phyloP scores from a whole-genome alignment of 2,888 invertebrate species.

The Malthinus seriepunctatus region DNA sequence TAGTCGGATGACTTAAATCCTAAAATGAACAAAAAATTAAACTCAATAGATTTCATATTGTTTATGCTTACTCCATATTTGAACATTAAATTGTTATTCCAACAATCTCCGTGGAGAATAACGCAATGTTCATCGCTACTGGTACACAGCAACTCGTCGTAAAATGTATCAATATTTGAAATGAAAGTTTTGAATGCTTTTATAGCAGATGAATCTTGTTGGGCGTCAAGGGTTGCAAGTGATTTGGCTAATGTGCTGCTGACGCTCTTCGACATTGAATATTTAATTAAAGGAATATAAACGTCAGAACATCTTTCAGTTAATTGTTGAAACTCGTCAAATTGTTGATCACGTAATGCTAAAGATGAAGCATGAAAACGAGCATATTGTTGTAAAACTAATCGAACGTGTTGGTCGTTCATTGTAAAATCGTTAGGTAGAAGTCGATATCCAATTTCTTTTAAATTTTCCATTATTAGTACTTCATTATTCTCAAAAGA shows the following conservation, averaged over 20 bases:
- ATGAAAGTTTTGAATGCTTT: slow-evolving; percentile 8
- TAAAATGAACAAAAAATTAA: not conserved
- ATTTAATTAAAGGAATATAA: too few species aligned
- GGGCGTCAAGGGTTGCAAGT: too few species aligned
- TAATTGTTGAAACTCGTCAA: slow-evolving; percentile 20
- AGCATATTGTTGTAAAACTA: slow-evolving; percentile 42
- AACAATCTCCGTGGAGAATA: slow-evolving; percentile 44
- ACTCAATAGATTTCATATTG: not conserved
- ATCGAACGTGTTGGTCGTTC: slow-evolving; percentile 39
- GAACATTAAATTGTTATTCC: slow-evolving; percentile 47
- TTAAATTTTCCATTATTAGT: slow-evolving; percentile 41
- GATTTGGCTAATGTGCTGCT: too few species aligned
- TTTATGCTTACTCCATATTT: slow-evolving; percentile 37
- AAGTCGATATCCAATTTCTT: slow-evolving; percentile 35
- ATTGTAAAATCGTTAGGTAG: slow-evolving; percentile 40
- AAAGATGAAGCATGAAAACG: slow-evolving; percentile 43
- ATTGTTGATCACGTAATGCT: slow-evolving; percentile 39
- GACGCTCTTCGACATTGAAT: not conserved
- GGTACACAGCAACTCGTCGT: not conserved
- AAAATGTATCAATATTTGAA: slow-evolving; percentile 2
- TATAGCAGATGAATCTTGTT: not conserved
- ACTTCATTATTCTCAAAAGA: slow-evolving; percentile 27
- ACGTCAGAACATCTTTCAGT: not conserved
- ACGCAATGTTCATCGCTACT: slow-evolving; percentile 22
- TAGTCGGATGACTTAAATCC: not conserved